These are phyloP conservation scores for Microhierax caerulescens DNA, from an alignment of 2,797 vertebrate genomes.

Conservation along the genomic window DNA sequence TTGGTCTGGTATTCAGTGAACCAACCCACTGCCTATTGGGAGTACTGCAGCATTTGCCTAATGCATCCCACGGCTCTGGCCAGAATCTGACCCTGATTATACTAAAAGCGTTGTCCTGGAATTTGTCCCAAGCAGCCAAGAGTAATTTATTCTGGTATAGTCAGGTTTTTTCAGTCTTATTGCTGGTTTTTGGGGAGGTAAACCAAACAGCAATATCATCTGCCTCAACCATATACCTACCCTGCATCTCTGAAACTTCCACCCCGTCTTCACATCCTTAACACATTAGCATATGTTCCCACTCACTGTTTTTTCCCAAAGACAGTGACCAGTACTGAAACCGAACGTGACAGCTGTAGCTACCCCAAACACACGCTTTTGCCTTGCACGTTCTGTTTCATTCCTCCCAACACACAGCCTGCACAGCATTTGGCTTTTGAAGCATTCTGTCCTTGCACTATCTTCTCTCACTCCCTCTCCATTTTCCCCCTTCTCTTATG, in stretches of 20 bases:
- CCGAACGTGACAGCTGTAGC: neutral
- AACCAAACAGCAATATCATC: neutral
- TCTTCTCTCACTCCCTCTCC: neutral
- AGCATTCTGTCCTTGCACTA: neutral
- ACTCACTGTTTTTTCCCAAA: neutral
- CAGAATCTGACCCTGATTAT: neutral
- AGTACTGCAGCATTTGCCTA: neutral
- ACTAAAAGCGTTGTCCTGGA: neutral
- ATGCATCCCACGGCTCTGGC: neutral
- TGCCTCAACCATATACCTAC: neutral
- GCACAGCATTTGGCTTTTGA: neutral
- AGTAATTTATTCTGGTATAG: neutral
- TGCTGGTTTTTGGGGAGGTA: neutral
- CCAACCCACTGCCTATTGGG: fast-evolving
- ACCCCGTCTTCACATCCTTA: neutral
- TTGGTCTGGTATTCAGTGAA: neutral
- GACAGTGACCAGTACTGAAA: neutral
- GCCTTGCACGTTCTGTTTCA: neutral
- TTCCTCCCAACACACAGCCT: neutral
- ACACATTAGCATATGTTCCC: neutral
- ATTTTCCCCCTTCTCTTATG: neutral
- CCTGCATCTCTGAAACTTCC: neutral
- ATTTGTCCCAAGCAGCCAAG: neutral
- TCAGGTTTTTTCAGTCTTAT: neutral
- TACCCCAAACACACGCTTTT: neutral